phyloP scores from a whole-genome alignment of 2,797 vertebrate species.

The Potorous gilbertii region DNA sequence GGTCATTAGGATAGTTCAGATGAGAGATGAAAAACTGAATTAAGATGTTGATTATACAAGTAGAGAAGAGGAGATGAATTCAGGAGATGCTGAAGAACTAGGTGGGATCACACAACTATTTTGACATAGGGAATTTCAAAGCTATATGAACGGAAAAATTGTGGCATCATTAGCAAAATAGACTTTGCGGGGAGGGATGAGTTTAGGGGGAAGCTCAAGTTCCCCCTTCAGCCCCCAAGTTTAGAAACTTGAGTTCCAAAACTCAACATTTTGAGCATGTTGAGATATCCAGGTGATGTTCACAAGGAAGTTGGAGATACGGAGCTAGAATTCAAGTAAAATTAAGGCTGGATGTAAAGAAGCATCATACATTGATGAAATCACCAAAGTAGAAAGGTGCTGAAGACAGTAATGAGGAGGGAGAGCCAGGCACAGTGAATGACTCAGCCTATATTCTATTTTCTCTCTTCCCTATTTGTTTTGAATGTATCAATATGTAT shows the following conservation, averaged over 20 bases:
- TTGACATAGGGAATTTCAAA: background rate
- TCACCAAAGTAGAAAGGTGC: background rate
- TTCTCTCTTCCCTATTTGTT: background rate
- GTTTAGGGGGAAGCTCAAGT: background rate
- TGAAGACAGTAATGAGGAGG: background rate
- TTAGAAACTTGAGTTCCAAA: background rate
- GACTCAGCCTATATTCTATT: background rate
- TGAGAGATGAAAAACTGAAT: background rate
- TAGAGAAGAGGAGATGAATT: background rate
- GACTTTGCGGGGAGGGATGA: background rate
- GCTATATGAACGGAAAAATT: background rate
- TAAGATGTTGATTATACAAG: background rate
- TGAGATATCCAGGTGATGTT: background rate
- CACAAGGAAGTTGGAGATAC: background rate
- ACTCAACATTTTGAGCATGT: background rate
- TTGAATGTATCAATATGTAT: background rate
- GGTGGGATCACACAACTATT: background rate
- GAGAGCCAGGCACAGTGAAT: background rate
- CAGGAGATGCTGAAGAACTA: background rate
- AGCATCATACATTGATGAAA: background rate
- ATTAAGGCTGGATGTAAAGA: background rate
- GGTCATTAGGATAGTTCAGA: background rate
- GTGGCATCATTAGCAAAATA: background rate
- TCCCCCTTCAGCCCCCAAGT: background rate
- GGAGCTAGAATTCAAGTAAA: background rate